Evolutionary conservation across 2,888 invertebrate species (phyloP), one percentile per base, ranked within the genome.

Genomic region (Oligia fasciuncula): DNA sequence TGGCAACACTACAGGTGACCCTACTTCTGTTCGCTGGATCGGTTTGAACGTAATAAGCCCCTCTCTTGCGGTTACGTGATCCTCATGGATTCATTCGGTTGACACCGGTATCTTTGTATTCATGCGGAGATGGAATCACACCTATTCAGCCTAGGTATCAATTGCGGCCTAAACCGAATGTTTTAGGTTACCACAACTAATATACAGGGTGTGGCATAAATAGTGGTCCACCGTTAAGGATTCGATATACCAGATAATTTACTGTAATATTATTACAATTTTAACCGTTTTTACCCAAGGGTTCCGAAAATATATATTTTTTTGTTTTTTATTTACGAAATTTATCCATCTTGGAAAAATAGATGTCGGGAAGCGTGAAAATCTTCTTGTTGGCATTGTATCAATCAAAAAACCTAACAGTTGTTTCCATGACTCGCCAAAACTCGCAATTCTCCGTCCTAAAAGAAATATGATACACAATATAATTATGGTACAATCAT

Each of bases 1-100:
- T 82, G 74, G 73, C 81, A 82, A 74, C 78, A 88, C 78, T 74
- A 76, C 77, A 80, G 88, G 81, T 88, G 88, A 88, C 88, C 88
- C 88, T 82, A 88, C 82, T 88, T 88, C 72, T 79, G 78, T 23
- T 51, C 69, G 29, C 66, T 54, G 76, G 72, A 85, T 86, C 73
- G 78, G 72, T 49, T 80, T 73, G 73, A 79, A 75, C 66, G 73
- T 88, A 79, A 77, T 78, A 79, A 72, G 65, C 76, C 69, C 73
- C 62, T 35, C 72, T 77, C 72, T 71, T 70, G 86, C 19, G 79
- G 81, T 78, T 88, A 86, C 88, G 77, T 87, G 79, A 79, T 76
- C 71, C 79, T 71, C 67, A 60, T 81, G 73, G 80, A 80, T 82
- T 74, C 57, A 49, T 73, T 86, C 70, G 74, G 70, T 67, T 75